These are phyloP conservation scores for Anolis apletophallus DNA, from an alignment of 2,797 vertebrate species.

Conservation along the genomic window DNA sequence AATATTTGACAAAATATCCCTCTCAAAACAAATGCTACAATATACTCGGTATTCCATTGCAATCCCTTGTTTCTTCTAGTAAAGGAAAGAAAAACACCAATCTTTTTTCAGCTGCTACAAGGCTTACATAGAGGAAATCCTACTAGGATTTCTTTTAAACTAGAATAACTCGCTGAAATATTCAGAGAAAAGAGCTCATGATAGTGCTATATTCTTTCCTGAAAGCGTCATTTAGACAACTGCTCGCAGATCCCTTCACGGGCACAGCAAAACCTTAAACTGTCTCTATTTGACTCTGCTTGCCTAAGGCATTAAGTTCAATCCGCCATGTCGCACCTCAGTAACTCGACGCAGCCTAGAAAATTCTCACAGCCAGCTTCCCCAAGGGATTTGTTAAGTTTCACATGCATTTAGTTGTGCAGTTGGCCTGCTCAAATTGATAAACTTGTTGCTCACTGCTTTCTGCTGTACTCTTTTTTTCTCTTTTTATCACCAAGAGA, in stretches of 20 bases:
- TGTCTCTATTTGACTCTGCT: slow-evolving; percentile 87
- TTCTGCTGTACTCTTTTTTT: slow-evolving; percentile 69
- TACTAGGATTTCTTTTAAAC: slow-evolving; percentile 75
- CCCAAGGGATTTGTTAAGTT: slow-evolving; percentile 90
- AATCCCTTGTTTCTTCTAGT: slow-evolving; percentile 50
- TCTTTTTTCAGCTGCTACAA: slow-evolving; percentile 63
- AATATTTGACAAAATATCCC: slow-evolving; percentile 29
- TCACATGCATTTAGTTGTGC: slow-evolving; percentile 89
- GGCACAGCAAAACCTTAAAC: slow-evolving; percentile 83
- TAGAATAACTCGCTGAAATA: slow-evolving; percentile 76
- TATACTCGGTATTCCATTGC: slow-evolving; percentile 43
- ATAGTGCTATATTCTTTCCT: slow-evolving; percentile 72
- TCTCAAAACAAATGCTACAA: slow-evolving; percentile 55
- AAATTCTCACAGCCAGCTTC: slow-evolving; percentile 87
- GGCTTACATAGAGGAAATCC: slow-evolving; percentile 70
- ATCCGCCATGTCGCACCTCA: slow-evolving; percentile 88
- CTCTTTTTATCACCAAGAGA: slow-evolving; percentile 72
- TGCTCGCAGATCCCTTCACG: slow-evolving; percentile 79
- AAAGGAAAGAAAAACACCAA: slow-evolving; percentile 59
- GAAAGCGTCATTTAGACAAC: slow-evolving; percentile 82
- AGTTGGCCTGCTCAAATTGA: slow-evolving; percentile 89
- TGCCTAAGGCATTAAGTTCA: slow-evolving; percentile 88
- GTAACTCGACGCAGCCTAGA: slow-evolving; percentile 84
- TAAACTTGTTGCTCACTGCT: slow-evolving; percentile 85
- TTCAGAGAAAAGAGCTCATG: slow-evolving; percentile 72